Conservation (phyloP, 1,140 invertebrate species). For the Plectrocnemia conspersa region DNA sequence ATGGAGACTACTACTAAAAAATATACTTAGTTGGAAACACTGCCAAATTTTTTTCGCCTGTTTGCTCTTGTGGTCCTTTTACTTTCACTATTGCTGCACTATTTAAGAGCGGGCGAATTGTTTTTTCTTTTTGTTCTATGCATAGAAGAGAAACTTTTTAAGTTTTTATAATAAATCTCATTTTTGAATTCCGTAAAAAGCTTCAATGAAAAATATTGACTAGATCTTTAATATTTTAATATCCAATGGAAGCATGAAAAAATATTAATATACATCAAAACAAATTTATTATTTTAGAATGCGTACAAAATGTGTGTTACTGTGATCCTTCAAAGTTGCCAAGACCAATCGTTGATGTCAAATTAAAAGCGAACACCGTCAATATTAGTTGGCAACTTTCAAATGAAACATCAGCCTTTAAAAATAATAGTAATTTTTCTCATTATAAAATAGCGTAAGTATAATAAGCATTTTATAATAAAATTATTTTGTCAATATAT, state of each 20-base stretch:
- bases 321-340: conserved; percentile 43
- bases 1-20: no score
- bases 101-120: no score
- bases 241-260: no score
- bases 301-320: conserved; percentile 42
- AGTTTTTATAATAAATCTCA: neutral
- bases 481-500: neutral
- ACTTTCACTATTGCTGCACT: no score
- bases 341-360: conserved; percentile 38
- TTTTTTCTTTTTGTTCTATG: neutral
- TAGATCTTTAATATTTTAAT: no score
- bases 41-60: no score
- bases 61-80: no score
- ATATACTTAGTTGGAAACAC: no score
- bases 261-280: no score
- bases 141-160: neutral
- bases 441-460: conserved; percentile 10
- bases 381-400: conserved; percentile 3
- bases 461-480: neutral
- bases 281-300: conserved; percentile 40
- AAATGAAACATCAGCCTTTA: neutral
- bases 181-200: no score
- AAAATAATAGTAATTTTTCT: neutral
- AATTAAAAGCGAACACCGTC: neutral
- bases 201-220: no score